Conservation (phyloP, 2,888 invertebrate species). For the Eristalinus aeneus region DNA sequence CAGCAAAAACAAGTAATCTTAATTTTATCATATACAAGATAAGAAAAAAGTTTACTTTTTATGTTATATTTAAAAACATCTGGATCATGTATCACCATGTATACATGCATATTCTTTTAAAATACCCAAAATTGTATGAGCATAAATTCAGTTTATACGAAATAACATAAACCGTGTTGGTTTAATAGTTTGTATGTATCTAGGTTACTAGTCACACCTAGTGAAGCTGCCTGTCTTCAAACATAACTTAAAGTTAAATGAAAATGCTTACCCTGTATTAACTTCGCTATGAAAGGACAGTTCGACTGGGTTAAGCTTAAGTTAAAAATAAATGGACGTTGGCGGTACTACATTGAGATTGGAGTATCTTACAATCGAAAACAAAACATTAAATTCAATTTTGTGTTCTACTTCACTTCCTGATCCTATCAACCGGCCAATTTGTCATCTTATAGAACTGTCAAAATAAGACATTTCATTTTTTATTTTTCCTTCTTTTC, state of each 20-base stretch:
- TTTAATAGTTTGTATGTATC: background rate
- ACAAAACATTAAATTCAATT: background rate
- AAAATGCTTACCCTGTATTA: background rate
- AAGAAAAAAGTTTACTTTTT: too few species aligned
- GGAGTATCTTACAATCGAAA: background rate
- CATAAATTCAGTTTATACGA: too few species aligned
- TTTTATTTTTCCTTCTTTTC: too few species aligned
- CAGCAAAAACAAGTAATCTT: too few species aligned
- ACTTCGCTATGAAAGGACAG: background rate
- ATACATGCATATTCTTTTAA: too few species aligned
- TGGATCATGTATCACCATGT: too few species aligned
- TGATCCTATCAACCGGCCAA: background rate
- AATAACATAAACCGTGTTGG: background rate
- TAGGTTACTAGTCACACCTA: background rate
- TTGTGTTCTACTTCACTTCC: background rate
- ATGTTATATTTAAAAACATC: too few species aligned
- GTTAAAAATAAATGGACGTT: background rate
- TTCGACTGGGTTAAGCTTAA: background rate
- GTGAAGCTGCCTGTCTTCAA: too few species aligned
- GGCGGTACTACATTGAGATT: background rate
- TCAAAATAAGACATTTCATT: too few species aligned
- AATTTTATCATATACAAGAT: too few species aligned
- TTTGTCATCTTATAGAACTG: background rate
- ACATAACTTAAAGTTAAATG: background rate
- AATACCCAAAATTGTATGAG: too few species aligned